Conservation (phyloP, 2,888 invertebrate species). For the Pheosia tremula region DNA sequence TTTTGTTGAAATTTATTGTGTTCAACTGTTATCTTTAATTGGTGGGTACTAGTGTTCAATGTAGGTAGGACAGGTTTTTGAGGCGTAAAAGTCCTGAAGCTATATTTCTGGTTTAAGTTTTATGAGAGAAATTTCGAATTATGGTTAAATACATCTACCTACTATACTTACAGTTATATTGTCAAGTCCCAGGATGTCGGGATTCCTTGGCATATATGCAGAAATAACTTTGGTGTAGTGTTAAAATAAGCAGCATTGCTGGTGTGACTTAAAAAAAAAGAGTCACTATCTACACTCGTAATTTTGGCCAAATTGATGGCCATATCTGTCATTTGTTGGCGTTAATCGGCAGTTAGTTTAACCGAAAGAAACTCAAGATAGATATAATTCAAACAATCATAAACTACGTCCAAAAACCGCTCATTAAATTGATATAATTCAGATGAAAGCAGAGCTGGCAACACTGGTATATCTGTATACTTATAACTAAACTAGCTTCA, state of each 20-base stretch:
- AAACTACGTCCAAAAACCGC: no score
- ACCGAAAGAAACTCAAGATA: no score
- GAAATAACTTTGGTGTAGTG: background rate
- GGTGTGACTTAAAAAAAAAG: no score
- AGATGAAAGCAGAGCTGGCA: no score
- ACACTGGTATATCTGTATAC: no score
- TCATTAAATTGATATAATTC: no score
- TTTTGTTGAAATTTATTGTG: conserved; percentile 54
- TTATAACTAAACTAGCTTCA: no score
- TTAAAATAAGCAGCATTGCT: no score
- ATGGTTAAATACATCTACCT: background rate
- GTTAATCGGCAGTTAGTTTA: no score
- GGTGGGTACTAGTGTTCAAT: conserved; percentile 46
- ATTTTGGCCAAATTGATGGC: no score
- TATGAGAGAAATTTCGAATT: background rate
- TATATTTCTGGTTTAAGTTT: background rate
- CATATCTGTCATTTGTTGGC: no score
- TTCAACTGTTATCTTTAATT: conserved; percentile 57
- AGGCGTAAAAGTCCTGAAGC: conserved; percentile 7
- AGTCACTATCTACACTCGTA: background rate
- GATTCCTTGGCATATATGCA: background rate
- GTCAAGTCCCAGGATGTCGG: background rate
- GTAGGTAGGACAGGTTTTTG: conserved; percentile 25
- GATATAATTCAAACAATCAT: no score
- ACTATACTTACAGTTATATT: background rate